Conservation (phyloP, 2,113 vertebrate species). For the Craseonycteris thonglongyai region DNA sequence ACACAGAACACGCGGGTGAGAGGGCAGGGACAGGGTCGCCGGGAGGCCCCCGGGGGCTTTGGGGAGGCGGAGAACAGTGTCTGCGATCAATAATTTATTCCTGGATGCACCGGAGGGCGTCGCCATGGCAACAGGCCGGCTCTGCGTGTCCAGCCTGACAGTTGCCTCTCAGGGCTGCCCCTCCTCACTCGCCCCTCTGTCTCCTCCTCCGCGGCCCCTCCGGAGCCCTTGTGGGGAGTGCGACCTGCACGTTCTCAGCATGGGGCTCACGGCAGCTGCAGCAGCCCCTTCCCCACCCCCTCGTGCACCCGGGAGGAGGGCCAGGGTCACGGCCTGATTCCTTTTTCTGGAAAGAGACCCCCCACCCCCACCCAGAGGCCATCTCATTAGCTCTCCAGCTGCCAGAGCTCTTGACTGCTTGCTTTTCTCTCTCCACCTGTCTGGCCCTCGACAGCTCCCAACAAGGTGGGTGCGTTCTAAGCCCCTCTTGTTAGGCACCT, state of each 20-base stretch:
- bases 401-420: not conserved
- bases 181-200: not conserved
- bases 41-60: constrained; percentile 30
- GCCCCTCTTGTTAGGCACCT: not conserved
- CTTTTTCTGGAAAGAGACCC: not conserved
- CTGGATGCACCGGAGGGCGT: constrained; percentile 46
- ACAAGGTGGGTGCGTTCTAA: not conserved
- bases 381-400: not conserved
- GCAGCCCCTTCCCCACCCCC: not conserved
- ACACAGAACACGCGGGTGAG: not conserved
- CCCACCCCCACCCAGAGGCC: not conserved
- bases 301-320: not conserved
- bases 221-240: not conserved
- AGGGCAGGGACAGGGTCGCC: not conserved
- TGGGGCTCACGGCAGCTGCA: not conserved
- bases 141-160: not conserved
- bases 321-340: not conserved
- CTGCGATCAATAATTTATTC: constrained; percentile 71
- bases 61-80: not conserved
- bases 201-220: not conserved
- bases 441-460: fast-evolving
- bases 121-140: constrained; percentile 59
- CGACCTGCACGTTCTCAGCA: not conserved
- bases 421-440: not conserved
- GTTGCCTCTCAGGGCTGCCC: constrained; percentile 22